These are phyloP conservation scores for Saxidomus purpurata DNA, from an alignment of 1,140 invertebrate genomes.

Conservation along the genomic window DNA sequence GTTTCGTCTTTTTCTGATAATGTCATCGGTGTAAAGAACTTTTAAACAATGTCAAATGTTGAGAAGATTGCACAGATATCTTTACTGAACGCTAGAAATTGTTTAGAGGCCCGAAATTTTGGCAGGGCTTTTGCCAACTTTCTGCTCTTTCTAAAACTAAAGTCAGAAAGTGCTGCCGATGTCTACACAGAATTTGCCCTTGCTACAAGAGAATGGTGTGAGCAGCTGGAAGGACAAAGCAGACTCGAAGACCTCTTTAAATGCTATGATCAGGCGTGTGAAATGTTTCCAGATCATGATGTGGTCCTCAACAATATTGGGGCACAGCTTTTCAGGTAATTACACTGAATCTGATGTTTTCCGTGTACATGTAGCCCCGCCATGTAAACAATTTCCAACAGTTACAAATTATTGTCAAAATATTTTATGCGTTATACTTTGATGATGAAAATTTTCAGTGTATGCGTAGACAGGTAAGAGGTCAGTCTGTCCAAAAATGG, in stretches of 20 bases:
- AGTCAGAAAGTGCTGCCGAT: constrained; percentile 61
- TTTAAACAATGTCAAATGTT: constrained; percentile 44
- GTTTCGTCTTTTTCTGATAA: neutral
- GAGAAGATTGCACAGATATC: constrained; percentile 64
- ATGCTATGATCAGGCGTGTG: constrained; percentile 86
- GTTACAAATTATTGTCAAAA: no score
- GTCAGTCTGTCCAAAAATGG: no score
- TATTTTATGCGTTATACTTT: no score
- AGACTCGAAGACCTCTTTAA: constrained; percentile 84
- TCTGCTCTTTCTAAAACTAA: constrained; percentile 78
- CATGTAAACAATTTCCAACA: no score
- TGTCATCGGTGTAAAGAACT: neutral
- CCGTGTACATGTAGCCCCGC: no score
- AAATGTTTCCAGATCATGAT: constrained; percentile 85
- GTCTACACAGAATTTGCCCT: constrained; percentile 77
- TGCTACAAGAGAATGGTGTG: constrained; percentile 78
- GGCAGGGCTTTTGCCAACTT: constrained; percentile 81
- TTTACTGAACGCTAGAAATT: constrained; percentile 71
- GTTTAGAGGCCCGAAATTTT: constrained; percentile 73
- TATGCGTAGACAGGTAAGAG: no score
- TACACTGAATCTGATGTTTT: no score
- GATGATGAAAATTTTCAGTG: no score
- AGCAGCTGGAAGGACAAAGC: constrained; percentile 70
- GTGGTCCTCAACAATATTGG: constrained; percentile 85
- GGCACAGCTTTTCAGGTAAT: constrained; percentile 86